Base-by-base conservation (phyloP, 2,888 invertebrate genomes). In the Lottia scabra region DNA sequence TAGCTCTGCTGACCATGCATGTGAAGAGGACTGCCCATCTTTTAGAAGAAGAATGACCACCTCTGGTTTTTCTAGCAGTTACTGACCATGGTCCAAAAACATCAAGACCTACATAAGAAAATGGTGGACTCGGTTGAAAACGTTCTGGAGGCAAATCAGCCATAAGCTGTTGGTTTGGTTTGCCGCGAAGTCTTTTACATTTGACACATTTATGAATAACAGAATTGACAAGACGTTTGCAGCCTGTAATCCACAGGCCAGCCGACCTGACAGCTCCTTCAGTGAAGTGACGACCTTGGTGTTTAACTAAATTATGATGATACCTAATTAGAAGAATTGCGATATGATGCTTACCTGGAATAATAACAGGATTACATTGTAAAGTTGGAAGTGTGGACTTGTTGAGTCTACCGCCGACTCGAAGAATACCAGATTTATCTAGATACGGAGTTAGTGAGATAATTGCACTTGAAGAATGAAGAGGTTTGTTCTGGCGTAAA, bases 161-260 rank as follows among this genome's bases (percentile, higher is more conserved):
- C n/a, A n/a, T n/a, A n/a, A n/a, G n/a, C n/a, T n/a, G n/a, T n/a
- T n/a, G n/a, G n/a, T n/a, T n/a, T n/a, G n/a, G n/a, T n/a, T n/a
- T 80, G 76, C 63, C n/a, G 30, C 26, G 67, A n/a, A 77, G 67
- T 67, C 76, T 79, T 56, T 68, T 66, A 46, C 77, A 79, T 12
- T n/a, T 68, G 2, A 79, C 72, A 67, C 78, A 78, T 0, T 46
- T 65, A 43, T 66, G 56, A 10, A 79, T 67, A 3, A 70, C 44
- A 43, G 75, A 67, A 15, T 65, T 38, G 4, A 77, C 62, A 23
- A 76, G 48, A n/a, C 76, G 56, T 48, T 73, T 77, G 13, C 62
- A 43, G 5, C 76, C 74, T n/a, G 71, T 48, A 1, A 79, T 77
- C 78, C 79, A 79, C 65, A 16, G 75, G 19, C 78, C 78, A 5